Conservation (phyloP, 1,140 invertebrate species). For the Steinernema feltiae region DNA sequence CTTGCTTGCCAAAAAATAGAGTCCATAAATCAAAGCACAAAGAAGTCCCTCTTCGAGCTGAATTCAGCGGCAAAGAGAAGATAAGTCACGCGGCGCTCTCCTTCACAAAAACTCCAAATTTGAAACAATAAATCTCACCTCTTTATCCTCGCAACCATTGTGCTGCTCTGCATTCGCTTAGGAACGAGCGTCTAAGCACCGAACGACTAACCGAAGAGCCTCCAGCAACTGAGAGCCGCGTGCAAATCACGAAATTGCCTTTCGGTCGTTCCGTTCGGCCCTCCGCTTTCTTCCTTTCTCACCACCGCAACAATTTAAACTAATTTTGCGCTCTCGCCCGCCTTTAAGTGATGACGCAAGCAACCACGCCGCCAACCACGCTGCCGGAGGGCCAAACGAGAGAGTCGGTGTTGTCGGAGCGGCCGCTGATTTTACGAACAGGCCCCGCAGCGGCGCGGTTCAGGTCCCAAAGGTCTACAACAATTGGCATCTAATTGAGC, state of each 20-base stretch:
- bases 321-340: not conserved
- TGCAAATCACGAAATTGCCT: not conserved
- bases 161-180: not conserved
- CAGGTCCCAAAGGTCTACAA: not conserved
- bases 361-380: not conserved
- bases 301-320: slow-evolving; percentile 14
- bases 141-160: too few relatives aligned
- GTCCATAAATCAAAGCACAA: too few relatives aligned
- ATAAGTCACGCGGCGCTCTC: too few relatives aligned
- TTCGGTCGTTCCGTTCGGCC: not conserved
- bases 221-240: not conserved
- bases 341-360: slow-evolving; percentile 11
- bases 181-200: not conserved
- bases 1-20: too few relatives aligned
- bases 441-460: not conserved
- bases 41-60: too few relatives aligned
- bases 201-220: not conserved
- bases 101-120: too few relatives aligned
- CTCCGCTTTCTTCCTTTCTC: not conserved
- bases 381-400: not conserved
- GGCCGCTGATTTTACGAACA: not conserved
- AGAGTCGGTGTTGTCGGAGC: too few relatives aligned
- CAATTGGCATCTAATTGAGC: not conserved
- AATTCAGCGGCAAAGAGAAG: too few relatives aligned
- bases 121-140: too few relatives aligned